Evolutionary conservation across 2,113 vertebrate genomes (phyloP), one percentile per base, ranked within the genome.

Genomic region (Poecile atricapillus): DNA sequence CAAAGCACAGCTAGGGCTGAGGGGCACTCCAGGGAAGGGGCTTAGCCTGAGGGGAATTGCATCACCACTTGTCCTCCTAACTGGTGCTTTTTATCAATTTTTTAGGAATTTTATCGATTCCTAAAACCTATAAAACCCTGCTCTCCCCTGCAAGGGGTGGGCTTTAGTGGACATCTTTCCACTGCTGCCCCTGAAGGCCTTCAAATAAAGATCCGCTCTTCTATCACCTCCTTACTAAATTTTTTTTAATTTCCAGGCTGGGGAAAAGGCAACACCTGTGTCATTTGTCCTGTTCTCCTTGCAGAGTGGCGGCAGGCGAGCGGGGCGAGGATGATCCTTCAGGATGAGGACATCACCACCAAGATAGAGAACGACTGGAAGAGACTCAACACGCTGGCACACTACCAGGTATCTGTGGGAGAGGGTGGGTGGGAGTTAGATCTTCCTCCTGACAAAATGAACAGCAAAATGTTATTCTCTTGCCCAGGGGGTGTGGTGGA

Each of bases 321-420:
- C 0, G 98, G 98, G 44, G 98, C 97, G 0, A 97, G 98, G 67
- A 98, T 98, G 98, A 98, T 98, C 79, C 97, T 98, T 9, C 98
- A 98, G 83, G 98, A 98, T 14, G 98, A 98, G 91, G 98, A 98
- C 89, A 96, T 98, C 93, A 98, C 98, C 43, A 98, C 98, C 79
- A 98, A 98, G 94, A 98, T 98, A 31, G 98, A 98, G 85, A 98
- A 98, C 0, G 98, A 98, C 96, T 98, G 98, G 98, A 98, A 98
- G 95, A 98, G 98, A 49, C 97, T 98, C 63, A 98, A 98, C 81
- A 98, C 97, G 0, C 62, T 98, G 75, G 98, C 97, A 35, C 97
- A 98, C 68, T 98, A 98, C 83, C 98, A 98, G 98, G 98, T 98
- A 75, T 75, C 37, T 11, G 10, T 22, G 46, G 15, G 60, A 71